Conservation (phyloP, 2,113 vertebrate genomes). For the Onychorhynchus coronatus region DNA sequence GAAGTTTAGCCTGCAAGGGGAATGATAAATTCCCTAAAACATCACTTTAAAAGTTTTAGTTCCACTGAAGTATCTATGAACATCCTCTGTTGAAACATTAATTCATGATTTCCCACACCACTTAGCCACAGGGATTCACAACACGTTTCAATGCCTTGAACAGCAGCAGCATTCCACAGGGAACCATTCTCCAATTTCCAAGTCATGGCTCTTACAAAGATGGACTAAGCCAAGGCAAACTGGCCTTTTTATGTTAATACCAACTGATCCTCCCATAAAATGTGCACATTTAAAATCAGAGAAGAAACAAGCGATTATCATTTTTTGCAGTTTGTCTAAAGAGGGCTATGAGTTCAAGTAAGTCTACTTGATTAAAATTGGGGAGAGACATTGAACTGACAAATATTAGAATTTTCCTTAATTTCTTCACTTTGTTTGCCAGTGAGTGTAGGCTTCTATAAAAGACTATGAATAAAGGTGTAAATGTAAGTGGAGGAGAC, state of each 20-base stretch:
- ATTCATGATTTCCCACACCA: background rate
- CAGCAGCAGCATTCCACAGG: conserved; percentile 6
- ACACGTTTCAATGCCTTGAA: background rate
- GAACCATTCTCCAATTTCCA: conserved; percentile 2
- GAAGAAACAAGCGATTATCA: background rate
- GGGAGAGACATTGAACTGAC: background rate
- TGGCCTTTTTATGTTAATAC: background rate
- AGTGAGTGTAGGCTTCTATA: background rate
- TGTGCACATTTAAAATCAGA: background rate
- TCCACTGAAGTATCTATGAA: background rate
- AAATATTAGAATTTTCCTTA: background rate
- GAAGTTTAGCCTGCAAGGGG: background rate
- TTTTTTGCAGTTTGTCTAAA: background rate
- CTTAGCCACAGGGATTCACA: background rate
- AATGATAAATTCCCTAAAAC: background rate
- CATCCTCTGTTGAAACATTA: background rate
- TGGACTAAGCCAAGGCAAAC: background rate
- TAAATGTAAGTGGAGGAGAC: background rate
- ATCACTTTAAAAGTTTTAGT: background rate
- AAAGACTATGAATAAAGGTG: background rate
- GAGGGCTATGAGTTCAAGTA: background rate
- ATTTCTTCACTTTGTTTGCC: background rate
- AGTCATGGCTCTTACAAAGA: background rate
- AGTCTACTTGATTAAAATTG: background rate
- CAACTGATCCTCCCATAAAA: background rate